Evolutionary conservation across 2,797 vertebrate species (phyloP), one percentile per base, ranked within the genome.

Genomic region (Oryzias dopingdopingensis): DNA sequence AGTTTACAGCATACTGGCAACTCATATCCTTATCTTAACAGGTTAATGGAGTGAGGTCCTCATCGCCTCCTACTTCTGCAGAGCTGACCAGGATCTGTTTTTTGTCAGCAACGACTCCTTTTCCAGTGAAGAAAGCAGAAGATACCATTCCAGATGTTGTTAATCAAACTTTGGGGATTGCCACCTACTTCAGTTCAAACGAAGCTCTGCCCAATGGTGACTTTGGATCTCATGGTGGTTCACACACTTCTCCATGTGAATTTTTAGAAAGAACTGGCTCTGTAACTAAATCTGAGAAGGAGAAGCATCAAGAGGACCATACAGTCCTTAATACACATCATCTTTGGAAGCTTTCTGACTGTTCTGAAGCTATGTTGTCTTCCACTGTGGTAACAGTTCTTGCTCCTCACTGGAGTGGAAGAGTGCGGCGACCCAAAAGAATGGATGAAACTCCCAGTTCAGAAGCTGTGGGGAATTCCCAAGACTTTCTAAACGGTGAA

Each of bases 341-440:
- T 18, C n/a, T 52, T 57, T 52, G 46, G 18, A 53, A 72, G 46
- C 32, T 2, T 4, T 62, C 64, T 4, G 56, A 53, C 26, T 45
- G 59, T 4, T 3, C 57, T 20, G 41, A 52, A 42, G 52, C 47
- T 42, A 93, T 93, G 92, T 67, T 92, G 54, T 90, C 92, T 4
- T 91, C 92, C 54, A 76, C 90, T 10, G 58, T 93, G 70, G 86
- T 87, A 12, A 84, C 90, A 2, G 91, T 91, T 76, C 84, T 93
- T 20, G 88, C 87, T 42, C 88, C 91, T 22, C 83, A 88, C 51
- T 91, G 89, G 89, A 89, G 62, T 42, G 65, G 74, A 5, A 76
- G 80, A 42, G 50, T 78, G n/a, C 78, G 85, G 46, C 85, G 82
- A 60, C 66, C 57, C 49, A 92, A 89, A 80, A 80, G 62, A 68